phyloP scores from a whole-genome alignment of 2,888 invertebrate genomes.

The Xylocampa areola region DNA sequence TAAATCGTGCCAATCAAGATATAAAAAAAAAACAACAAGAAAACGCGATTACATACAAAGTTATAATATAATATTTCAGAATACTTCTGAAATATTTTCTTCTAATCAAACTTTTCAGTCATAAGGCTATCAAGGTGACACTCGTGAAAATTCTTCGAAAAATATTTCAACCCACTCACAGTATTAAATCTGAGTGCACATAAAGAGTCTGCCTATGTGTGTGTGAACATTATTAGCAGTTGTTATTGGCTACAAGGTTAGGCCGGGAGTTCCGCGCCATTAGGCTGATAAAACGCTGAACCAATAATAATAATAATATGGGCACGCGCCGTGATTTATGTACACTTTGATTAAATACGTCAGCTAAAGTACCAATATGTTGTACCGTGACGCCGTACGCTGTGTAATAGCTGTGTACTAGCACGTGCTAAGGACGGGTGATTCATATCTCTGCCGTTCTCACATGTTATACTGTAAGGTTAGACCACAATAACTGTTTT shows the following conservation, averaged over 20 bases:
- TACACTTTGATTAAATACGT: constrained; percentile 29
- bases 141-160: neutral
- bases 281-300: constrained; percentile 12
- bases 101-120: no score
- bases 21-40: no score
- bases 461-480: neutral
- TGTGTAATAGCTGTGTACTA: neutral
- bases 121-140: no score
- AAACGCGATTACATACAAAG: no score
- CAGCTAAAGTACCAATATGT: neutral
- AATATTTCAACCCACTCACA: no score
- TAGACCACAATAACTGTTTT: no score
- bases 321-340: constrained; percentile 1
- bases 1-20: no score
- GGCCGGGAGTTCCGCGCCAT: constrained; percentile 14
- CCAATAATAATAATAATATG: constrained; percentile 6
- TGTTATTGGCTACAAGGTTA: constrained; percentile 1
- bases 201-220: neutral
- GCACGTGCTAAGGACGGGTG: neutral
- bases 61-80: no score
- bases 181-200: neutral
- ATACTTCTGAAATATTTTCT: no score
- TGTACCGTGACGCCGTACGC: neutral
- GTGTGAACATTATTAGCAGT: constrained; percentile 2
- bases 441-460: neutral